Evolutionary conservation across 2,113 vertebrate species (phyloP).

Genomic region (Suricata suricatta): DNA sequence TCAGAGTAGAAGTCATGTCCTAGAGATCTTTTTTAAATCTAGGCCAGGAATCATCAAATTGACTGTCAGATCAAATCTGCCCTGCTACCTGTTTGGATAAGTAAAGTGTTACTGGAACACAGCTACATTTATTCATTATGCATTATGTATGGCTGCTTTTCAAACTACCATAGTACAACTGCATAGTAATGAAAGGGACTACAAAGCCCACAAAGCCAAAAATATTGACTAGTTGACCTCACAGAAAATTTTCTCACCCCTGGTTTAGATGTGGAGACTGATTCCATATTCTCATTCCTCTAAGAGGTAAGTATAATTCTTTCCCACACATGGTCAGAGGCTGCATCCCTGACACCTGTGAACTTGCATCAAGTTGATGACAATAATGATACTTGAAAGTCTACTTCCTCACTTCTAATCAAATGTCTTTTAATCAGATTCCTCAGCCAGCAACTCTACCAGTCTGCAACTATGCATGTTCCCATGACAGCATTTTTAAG

Average conservation of each 20-base stretch:
- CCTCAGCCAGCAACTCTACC: background rate
- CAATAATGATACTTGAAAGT: background rate
- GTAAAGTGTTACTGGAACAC: background rate
- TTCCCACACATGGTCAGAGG: background rate
- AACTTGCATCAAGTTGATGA: background rate
- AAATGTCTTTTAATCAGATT: background rate
- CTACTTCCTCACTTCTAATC: background rate
- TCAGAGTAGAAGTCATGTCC: background rate
- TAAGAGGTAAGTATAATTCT: background rate
- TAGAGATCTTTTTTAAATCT: background rate
- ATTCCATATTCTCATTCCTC: background rate
- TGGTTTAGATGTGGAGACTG: background rate
- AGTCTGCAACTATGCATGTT: background rate
- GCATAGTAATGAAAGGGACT: background rate
- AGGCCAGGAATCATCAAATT: background rate
- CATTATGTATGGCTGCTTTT: background rate
- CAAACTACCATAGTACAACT: background rate
- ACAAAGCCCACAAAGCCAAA: background rate
- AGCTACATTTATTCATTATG: background rate
- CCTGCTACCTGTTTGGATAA: background rate
- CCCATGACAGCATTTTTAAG: background rate
- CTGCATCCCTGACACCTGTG: background rate
- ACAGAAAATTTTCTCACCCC: background rate
- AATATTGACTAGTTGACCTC: background rate
- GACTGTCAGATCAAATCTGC: background rate